A percentile compares a stretch with the other conserved stretches of the same genome.
These are phyloP conservation scores for Brachionus calyciflorus DNA, from an alignment of 1,140 invertebrate species.

Conservation along the genomic window DNA sequence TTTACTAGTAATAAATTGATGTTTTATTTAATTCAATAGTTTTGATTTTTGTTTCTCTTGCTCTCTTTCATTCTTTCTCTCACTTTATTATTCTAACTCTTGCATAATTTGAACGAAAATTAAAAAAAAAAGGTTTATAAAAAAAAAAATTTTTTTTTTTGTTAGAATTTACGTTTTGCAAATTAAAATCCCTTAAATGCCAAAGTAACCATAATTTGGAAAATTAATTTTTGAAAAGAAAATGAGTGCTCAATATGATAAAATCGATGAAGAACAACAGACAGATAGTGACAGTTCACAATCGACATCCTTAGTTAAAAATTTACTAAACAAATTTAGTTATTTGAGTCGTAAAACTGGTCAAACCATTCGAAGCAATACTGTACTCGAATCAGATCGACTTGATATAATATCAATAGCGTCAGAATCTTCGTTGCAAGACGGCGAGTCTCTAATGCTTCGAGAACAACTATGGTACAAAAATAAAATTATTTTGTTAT, in stretches of 20 bases:
- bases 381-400: neutral
- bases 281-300: neutral
- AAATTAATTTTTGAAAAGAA: neutral
- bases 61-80: too few species aligned
- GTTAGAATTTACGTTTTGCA: too few species aligned
- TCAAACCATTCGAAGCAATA: neutral
- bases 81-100: too few species aligned
- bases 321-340: conserved; percentile 11
- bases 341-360: neutral
- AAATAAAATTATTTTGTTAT: conserved; percentile 29
- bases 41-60: too few species aligned
- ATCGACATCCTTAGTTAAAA: neutral
- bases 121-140: too few species aligned
- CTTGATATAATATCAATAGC: neutral
- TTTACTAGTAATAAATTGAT: too few species aligned
- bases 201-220: too few species aligned
- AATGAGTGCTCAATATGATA: conserved; percentile 20
- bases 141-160: too few species aligned
- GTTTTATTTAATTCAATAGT: too few species aligned
- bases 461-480: conserved; percentile 36
- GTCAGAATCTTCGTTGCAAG: conserved; percentile 5
- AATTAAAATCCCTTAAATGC: too few species aligned
- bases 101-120: too few species aligned
- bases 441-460: neutral
- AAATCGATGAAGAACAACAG: neutral